Evolutionary conservation across 1,140 invertebrate genomes (phyloP).

Genomic region (Heliconius nattereri): DNA sequence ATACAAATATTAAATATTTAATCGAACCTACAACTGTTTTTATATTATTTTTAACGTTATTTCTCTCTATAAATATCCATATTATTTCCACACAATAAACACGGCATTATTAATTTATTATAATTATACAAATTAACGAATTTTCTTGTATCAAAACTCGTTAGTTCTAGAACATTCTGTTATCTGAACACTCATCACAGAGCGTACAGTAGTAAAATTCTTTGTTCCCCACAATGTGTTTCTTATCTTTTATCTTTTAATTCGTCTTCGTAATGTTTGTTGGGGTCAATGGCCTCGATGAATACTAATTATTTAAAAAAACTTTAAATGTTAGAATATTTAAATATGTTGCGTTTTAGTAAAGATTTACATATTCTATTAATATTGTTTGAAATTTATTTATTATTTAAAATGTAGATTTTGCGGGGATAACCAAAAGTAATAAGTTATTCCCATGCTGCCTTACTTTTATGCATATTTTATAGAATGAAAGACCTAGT

Average conservation of each 20-base stretch:
- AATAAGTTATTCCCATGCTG: too few species aligned
- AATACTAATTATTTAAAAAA: neutral
- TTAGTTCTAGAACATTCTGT: slow-evolving; percentile 8
- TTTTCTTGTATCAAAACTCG: neutral
- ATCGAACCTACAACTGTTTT: too few species aligned
- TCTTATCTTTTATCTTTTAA: slow-evolving; percentile 15
- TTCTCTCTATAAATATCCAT: neutral
- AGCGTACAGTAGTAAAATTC: slow-evolving; percentile 5
- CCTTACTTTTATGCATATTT: too few species aligned
- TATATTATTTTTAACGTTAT: neutral
- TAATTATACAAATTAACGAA: neutral
- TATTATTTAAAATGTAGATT: too few species aligned
- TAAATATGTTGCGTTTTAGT: neutral
- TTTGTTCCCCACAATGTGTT: slow-evolving; percentile 7
- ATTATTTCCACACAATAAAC: neutral
- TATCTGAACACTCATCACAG: neutral
- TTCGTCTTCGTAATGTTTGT: slow-evolving; percentile 2
- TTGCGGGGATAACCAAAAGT: too few species aligned
- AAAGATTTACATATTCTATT: neutral
- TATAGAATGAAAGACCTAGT: too few species aligned
- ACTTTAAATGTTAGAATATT: neutral
- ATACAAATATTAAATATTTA: too few species aligned
- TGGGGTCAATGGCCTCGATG: neutral
- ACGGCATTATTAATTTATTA: neutral
- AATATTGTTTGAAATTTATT: too few species aligned